Conservation (phyloP, 1,140 invertebrate genomes). For the Apis mellifera region Amel_HAv3.1 CM009936.2:9378001-9378500, state of each 20-base stretch:
- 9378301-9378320: slow-evolving; percentile 64
- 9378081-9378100: slow-evolving; percentile 73
- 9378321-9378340: slow-evolving; percentile 61
- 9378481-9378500: slow-evolving; percentile 78
- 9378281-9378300: slow-evolving; percentile 46
- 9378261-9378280: slow-evolving; percentile 65
- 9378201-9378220: too few relatives aligned
- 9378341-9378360: slow-evolving; percentile 59
- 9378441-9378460: slow-evolving; percentile 14
- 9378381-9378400: slow-evolving; percentile 76
- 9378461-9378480: slow-evolving; percentile 71
- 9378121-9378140: slow-evolving; percentile 73
- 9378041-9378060: slow-evolving; percentile 41
- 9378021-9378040: slow-evolving; percentile 56
- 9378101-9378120: slow-evolving; percentile 73
- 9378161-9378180: slow-evolving; percentile 39
- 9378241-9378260: slow-evolving; percentile 52
- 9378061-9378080: slow-evolving; percentile 29
- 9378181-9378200: slow-evolving; percentile 47
- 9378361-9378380: slow-evolving; percentile 73
- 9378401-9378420: slow-evolving; percentile 67
- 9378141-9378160: slow-evolving; percentile 76
- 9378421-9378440: slow-evolving; percentile 55
- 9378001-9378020: slow-evolving; percentile 61
- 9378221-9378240: neutral